Base-by-base conservation (phyloP, 1,140 invertebrate species). In the Cherax quadricarinatus region DNA sequence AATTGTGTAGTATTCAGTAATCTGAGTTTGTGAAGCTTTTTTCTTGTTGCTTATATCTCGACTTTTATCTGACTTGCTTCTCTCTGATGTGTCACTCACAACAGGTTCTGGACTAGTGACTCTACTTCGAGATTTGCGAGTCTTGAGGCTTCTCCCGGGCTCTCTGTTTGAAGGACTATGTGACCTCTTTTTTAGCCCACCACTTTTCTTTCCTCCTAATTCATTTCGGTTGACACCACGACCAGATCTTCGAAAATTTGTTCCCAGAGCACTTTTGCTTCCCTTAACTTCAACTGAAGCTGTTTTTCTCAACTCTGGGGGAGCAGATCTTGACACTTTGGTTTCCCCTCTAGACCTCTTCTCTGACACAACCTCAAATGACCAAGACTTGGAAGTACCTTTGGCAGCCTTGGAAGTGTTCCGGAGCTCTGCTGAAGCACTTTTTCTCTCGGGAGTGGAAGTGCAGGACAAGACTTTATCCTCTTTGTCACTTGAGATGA, bases 401-500 rank as follows among this genome's bases (percentile, higher is more conserved):
- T 91, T 92, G 91, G 91, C 30, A 92, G 49, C 53, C 91, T 92
- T 92, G 91, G 91, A n/a, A 92, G 79, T n/a, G 91, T 83, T 82
- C 91, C 91, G 30, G 86, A 88, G 30, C 80, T 88, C 86, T 60
- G 86, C 48, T 82, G 86, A 78, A 78, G 84, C 14, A 85, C 73
- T 66, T 88, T 92, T 88, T 92, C 91, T 66, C 91, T 88, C 90
- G 75, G 90, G 41, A 91, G 78, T 80, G 84, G 90, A 86, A 91
- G 90, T 12, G 86, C 86, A 41, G 86, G 86, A 88, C 86, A 88
- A 53, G 86, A 88, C 9, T 73, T 92, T 83, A 92, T 92, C 91
- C 91, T 88, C 91, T 88, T 92, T 30, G 91, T 92, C 70, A 73
- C 91, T 78, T 86, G 91, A 18, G 86, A 18, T 60, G 86, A 88